These are phyloP conservation scores for Anser brachyrhynchus DNA, from an alignment of 2,113 vertebrate genomes.

Conservation along the genomic window DNA sequence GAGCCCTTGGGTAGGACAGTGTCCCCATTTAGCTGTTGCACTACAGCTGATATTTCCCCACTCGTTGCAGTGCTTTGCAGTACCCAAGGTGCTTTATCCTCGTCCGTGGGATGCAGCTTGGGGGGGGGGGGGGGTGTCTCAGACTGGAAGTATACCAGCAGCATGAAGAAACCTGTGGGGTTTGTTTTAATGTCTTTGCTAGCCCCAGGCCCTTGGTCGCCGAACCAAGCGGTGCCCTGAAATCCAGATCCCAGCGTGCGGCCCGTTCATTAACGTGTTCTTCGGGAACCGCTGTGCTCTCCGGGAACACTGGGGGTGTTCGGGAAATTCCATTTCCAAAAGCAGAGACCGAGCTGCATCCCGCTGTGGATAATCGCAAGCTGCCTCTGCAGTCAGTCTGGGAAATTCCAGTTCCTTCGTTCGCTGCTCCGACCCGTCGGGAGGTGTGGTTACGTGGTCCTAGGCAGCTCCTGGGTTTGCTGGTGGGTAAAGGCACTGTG, in stretches of 20 bases:
- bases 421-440: not conserved
- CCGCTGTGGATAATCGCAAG: not conserved
- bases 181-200: not conserved
- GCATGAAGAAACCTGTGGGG: not conserved
- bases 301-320: not conserved
- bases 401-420: not conserved
- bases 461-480: not conserved
- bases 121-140: not conserved
- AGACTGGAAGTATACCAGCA: not conserved
- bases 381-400: not conserved
- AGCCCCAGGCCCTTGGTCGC: too few species aligned
- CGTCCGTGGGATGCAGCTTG: not conserved
- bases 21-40: slow-evolving; percentile 3
- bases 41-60: slow-evolving; percentile 43
- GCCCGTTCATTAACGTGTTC: not conserved
- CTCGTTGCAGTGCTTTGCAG: not conserved
- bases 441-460: not conserved
- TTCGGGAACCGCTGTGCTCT: not conserved
- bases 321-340: not conserved
- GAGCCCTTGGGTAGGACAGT: not conserved
- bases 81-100: slow-evolving; percentile 42
- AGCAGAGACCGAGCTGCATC: not conserved
- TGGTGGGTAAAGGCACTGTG: not conserved
- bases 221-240: not conserved
- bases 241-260: not conserved